Base-by-base conservation (phyloP, 2,113 vertebrate species). In the Pituophis catenifer region DNA sequence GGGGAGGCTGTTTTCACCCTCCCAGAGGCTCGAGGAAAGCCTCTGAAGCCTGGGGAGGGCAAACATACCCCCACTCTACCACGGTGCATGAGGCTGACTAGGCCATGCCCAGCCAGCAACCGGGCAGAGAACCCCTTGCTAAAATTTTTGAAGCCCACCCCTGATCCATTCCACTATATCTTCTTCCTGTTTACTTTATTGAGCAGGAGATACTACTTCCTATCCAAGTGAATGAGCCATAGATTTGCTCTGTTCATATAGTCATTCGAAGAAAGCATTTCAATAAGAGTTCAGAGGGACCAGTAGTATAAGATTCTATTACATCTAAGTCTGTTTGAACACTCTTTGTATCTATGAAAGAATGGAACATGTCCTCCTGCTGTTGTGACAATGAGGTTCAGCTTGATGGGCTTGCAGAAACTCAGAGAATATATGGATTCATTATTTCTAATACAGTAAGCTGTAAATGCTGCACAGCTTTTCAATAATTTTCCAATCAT, bases 221-320 rank as follows among this genome's bases (percentile, higher is more conserved):
- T 91, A 7, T 17, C 92, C 94, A 15, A 23, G 89, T 90, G 62
- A 19, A 89, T 8, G 44, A 6, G 29, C 21, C 93, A 19, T n/a
- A 75, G 38, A 92, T 23, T 88, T 2, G 26, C 0, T 89, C 38
- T 81, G 90, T 13, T 19, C 81, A 94, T 93, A 24, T 2, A 90
- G 91, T 86, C 95, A 75, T 91, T 1, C 0, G 0, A 53, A 90
- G 21, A 1, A 26, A 54, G 88, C 13, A 1, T 1, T 5, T 93
- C 92, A n/a, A 88, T 94, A 94, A 91, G 1, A 19, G 93, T 89
- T 54, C 88, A 38, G 90, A 65, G 89, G 93, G 93, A 93, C 33
- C 23, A 92, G 33, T 2, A 26, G 50, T 23, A 52, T 86, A n/a
- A 94, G 94, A 94, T 44, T 65, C 62, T 65, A 10, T 11, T 7